Conservation (phyloP, 2,888 invertebrate species). For the Microctonus brassicae region DNA sequence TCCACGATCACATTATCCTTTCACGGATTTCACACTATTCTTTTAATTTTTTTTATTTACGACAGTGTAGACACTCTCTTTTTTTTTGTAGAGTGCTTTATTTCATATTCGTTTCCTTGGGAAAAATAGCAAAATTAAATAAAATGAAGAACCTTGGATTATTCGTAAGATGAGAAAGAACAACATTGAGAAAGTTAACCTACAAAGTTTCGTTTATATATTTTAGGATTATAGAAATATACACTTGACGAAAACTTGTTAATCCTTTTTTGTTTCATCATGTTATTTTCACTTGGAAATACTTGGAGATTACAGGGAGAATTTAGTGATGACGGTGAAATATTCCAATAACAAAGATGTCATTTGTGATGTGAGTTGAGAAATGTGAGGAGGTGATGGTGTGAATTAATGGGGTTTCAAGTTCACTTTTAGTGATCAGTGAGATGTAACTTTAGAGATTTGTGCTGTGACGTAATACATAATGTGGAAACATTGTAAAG, state of each 20-base stretch:
- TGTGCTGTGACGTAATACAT: neutral
- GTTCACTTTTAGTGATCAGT: neutral
- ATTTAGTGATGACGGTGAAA: neutral
- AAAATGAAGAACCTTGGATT: neutral
- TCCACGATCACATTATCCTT: constrained; percentile 24
- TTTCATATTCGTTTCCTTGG: neutral
- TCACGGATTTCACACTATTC: constrained; percentile 22
- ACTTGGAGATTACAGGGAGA: neutral
- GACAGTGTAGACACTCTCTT: neutral
- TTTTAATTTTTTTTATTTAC: neutral
- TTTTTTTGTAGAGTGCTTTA: neutral
- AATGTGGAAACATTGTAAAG: neutral
- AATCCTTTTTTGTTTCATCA: constrained; percentile 2
- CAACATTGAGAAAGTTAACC: neutral
- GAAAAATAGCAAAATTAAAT: neutral
- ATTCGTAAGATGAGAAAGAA: neutral
- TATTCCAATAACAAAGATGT: constrained; percentile 1
- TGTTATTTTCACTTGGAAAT: constrained; percentile 10
- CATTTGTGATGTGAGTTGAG: no score
- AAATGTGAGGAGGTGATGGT: neutral
- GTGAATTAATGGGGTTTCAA: neutral
- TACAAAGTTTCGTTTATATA: neutral
- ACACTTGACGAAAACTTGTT: neutral
- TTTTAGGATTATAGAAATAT: neutral
- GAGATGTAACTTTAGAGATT: neutral